Evolutionary conservation across 2,113 vertebrate genomes (phyloP), one percentile per base, ranked within the genome.

Genomic region (Platycercus adscitus): DNA sequence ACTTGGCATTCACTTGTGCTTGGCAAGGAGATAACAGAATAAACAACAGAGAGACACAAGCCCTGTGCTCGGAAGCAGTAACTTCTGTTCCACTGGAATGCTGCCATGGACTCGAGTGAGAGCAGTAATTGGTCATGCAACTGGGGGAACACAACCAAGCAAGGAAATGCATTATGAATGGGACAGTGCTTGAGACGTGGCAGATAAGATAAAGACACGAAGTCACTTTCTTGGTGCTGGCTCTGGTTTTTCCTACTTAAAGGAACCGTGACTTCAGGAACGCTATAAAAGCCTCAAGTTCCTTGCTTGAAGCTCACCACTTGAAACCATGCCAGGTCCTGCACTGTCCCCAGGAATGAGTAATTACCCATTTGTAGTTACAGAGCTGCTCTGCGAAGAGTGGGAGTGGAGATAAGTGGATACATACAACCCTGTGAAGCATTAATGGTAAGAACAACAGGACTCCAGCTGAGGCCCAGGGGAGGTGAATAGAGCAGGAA

Each of bases 131-230:
- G 88, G 95, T 86, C 89, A 75, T 87, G 83, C 60, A 78, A 39
- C 60, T 50, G 66, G 50, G 64, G 71, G 81, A 83, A 24, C 49
- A 5, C 49, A 47, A 58, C 24, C 35, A 28, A 52, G 81, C 72
- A 81, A 92, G 92, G 95, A 93, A 95, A 95, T 71, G 65, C 65
- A 33, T 91, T 93, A 79, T 92, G 91, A 86, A 86, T 92, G 61
- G 91, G 2, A 25, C 52, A 47, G 71, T 39, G 64, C 78, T 90
- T 31, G 86, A 78, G 76, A 43, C 71, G 50, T n/a, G 39, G 29
- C 18, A 43, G 60, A 72, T 78, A 71, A 93, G 89, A 75, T 86
- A 70, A 86, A 93, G 64, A 46, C 35, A 50, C 16, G 17, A 52
- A 86, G 60, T 56, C 43, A 28, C 33, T 81, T 78, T 84, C 37